Conservation (phyloP, 2,113 vertebrate species). For the Castor canadensis region DNA sequence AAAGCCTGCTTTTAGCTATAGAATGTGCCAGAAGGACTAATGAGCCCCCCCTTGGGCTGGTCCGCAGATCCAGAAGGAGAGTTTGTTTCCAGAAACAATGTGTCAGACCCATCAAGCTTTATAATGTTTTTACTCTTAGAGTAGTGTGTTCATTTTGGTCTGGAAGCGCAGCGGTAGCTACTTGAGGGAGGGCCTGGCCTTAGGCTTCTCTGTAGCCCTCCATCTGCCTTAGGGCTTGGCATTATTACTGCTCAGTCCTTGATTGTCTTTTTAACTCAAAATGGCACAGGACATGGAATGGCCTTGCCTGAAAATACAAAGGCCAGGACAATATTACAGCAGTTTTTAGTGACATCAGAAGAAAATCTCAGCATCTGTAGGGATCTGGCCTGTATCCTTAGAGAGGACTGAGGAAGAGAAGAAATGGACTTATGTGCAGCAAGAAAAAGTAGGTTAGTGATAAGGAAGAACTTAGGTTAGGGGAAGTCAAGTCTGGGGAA, state of each 20-base stretch:
- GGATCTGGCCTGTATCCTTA: background rate
- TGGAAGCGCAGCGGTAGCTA: background rate
- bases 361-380: background rate
- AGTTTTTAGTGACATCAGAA: background rate
- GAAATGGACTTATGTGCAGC: background rate
- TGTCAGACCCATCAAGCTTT: background rate
- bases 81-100: background rate
- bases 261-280: background rate
- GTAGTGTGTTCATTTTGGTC: background rate
- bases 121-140: background rate
- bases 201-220: background rate
- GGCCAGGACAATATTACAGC: background rate
- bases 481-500: background rate
- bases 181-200: background rate
- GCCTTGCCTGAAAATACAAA: background rate
- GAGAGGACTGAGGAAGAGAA: background rate
- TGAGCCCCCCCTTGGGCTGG: background rate
- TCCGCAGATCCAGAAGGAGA: background rate
- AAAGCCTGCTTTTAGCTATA: background rate
- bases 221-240: background rate
- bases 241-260: background rate
- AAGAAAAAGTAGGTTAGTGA: background rate
- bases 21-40: background rate
- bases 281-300: background rate
- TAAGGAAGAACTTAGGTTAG: background rate